These are phyloP conservation scores for Struthidea cinerea DNA, from an alignment of 2,113 vertebrate genomes.

Conservation along the genomic window DNA sequence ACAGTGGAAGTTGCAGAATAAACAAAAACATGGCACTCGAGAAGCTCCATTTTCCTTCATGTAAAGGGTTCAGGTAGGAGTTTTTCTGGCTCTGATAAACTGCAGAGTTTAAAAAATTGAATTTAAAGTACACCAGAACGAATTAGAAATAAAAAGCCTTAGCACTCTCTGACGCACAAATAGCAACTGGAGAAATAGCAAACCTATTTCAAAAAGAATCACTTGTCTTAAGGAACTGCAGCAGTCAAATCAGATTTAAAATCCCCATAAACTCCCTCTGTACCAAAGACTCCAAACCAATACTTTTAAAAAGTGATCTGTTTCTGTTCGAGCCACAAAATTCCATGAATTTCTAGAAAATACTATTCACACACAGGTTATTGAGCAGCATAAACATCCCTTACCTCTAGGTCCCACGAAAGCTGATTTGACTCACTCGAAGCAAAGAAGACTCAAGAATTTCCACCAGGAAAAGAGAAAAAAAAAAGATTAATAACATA, in stretches of 20 bases:
- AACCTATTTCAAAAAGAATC: not conserved
- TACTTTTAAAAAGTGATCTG: not conserved
- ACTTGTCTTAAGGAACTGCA: not conserved
- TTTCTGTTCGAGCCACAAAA: not conserved
- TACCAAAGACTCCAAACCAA: not conserved
- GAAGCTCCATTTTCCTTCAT: not conserved
- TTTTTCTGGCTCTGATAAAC: not conserved
- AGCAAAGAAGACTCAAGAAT: not conserved
- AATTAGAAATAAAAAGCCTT: not conserved
- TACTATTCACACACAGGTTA: rapidly evolving
- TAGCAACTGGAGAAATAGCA: not conserved
- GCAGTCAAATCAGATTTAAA: not conserved
- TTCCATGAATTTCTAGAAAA: not conserved
- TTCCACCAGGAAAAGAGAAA: not conserved
- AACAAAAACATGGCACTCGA: not conserved
- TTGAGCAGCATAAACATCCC: not conserved
- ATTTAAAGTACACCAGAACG: not conserved
- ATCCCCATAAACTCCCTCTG: not conserved
- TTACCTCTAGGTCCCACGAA: rapidly evolving
- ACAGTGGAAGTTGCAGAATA: not conserved
- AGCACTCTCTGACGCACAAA: not conserved
- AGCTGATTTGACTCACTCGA: not conserved
- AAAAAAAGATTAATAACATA: rapidly evolving
- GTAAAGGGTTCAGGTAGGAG: not conserved
- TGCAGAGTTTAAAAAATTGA: not conserved